Percentiles rank a stretch among this genome's conserved stretches.
phyloP scores from a whole-genome alignment of 2,113 vertebrate genomes.

The Elephantulus edwardii region DNA sequence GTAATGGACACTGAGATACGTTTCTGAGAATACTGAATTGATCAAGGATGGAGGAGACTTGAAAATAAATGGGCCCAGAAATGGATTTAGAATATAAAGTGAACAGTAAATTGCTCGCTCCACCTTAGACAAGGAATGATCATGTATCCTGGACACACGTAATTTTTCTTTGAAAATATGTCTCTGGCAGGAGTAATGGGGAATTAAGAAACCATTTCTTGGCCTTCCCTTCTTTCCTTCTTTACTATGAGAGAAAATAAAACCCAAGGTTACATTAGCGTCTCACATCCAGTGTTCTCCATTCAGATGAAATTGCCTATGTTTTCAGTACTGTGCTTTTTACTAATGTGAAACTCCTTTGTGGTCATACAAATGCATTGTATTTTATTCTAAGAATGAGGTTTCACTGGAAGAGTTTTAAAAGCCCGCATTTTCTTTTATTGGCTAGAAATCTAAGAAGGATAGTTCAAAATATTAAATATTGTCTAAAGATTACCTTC shows the following conservation, averaged over 20 bases:
- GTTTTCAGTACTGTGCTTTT: neutral
- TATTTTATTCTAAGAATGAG: neutral
- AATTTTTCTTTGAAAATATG: neutral
- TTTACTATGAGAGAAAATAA: neutral
- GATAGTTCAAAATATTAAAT: neutral
- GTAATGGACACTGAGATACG: neutral
- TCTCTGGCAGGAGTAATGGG: neutral
- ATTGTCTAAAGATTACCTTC: neutral
- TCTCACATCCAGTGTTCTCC: neutral
- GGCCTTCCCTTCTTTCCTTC: neutral
- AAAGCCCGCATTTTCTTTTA: neutral
- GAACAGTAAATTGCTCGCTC: neutral
- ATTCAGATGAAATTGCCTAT: neutral
- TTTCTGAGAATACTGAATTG: neutral
- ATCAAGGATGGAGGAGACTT: neutral
- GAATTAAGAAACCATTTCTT: neutral
- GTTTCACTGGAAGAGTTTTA: neutral
- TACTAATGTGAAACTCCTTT: neutral
- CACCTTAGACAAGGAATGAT: neutral
- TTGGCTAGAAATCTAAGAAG: neutral
- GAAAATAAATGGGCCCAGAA: neutral
- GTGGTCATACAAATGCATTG: neutral
- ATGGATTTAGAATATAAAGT: neutral
- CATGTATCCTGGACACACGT: neutral
- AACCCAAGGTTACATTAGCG: neutral